Evolutionary conservation across 2,888 invertebrate species (phyloP).

Genomic region (Oscheius sp.): DNA sequence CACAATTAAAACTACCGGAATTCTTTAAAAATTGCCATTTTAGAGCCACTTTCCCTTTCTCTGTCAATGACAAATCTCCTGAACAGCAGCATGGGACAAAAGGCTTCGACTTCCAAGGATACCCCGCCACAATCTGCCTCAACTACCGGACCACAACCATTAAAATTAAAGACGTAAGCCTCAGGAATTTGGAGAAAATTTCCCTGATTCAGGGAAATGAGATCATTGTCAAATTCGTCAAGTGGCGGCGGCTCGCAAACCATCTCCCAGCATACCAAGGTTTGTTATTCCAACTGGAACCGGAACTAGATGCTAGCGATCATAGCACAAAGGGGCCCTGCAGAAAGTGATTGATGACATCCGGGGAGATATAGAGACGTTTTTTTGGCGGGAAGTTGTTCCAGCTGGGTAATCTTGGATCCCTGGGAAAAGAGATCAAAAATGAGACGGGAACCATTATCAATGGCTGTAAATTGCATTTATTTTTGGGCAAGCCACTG

Average conservation of each 20-base stretch:
- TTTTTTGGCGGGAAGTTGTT: not conserved
- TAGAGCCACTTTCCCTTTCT: constrained; percentile 37
- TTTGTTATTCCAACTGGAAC: not conserved
- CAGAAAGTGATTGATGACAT: not conserved
- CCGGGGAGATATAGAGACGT: not conserved
- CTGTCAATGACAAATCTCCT: constrained; percentile 50
- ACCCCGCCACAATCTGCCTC: not conserved
- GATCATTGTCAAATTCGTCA: constrained; percentile 27
- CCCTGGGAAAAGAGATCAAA: too few species aligned
- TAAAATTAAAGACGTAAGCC: constrained; percentile 34
- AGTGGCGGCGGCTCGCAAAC: constrained; percentile 52
- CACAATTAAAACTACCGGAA: too few species aligned
- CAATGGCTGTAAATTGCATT: too few species aligned
- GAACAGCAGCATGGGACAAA: constrained; percentile 18
- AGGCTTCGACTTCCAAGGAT: constrained; percentile 48
- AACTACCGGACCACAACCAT: constrained; percentile 6
- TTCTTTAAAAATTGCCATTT: not conserved
- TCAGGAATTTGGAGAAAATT: not conserved
- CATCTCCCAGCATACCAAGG: constrained; percentile 68
- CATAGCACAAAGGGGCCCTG: not conserved
- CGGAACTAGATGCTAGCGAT: not conserved
- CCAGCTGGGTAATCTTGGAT: too few species aligned
- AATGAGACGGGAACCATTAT: too few species aligned
- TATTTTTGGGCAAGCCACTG: too few species aligned
- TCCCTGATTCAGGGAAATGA: constrained; percentile 28